Percentiles rank a stretch among this genome's conserved stretches.
phyloP scores from a whole-genome alignment of 2,113 vertebrate genomes.

The Nycticebus coucang region DNA sequence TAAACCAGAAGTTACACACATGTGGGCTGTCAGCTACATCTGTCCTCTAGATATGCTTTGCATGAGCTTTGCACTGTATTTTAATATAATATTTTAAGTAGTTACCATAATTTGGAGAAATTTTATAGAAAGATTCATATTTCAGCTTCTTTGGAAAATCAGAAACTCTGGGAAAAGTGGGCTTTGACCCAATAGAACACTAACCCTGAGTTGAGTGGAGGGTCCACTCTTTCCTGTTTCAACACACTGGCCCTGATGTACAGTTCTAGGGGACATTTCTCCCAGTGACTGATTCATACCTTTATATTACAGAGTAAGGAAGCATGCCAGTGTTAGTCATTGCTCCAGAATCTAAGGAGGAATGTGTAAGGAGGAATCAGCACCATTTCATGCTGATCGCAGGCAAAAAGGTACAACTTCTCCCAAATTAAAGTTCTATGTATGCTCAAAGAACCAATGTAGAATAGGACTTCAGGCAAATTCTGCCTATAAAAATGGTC shows the following conservation, averaged over 20 bases:
- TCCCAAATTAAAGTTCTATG: background rate
- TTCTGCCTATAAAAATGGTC: background rate
- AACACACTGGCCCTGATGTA: background rate
- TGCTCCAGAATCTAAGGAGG: background rate
- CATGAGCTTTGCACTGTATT: background rate
- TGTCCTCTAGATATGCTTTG: background rate
- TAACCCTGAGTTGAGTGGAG: background rate
- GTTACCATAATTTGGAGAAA: background rate
- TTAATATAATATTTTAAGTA: background rate
- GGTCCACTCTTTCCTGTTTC: background rate
- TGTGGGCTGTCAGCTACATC: background rate
- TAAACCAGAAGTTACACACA: background rate
- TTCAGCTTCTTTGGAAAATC: background rate
- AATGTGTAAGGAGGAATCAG: background rate
- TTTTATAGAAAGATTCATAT: background rate
- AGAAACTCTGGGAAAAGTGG: background rate
- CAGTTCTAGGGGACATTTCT: background rate
- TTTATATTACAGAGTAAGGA: background rate
- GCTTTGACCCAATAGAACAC: background rate
- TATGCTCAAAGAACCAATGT: background rate
- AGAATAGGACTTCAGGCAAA: background rate
- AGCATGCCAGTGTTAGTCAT: background rate
- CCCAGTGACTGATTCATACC: background rate
- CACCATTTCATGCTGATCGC: background rate
- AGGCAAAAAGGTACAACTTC: background rate